Percentiles rank a stretch among this genome's conserved stretches.
Evolutionary conservation across 2,113 vertebrate species (phyloP).

Genomic region (Vimba vimba): DNA sequence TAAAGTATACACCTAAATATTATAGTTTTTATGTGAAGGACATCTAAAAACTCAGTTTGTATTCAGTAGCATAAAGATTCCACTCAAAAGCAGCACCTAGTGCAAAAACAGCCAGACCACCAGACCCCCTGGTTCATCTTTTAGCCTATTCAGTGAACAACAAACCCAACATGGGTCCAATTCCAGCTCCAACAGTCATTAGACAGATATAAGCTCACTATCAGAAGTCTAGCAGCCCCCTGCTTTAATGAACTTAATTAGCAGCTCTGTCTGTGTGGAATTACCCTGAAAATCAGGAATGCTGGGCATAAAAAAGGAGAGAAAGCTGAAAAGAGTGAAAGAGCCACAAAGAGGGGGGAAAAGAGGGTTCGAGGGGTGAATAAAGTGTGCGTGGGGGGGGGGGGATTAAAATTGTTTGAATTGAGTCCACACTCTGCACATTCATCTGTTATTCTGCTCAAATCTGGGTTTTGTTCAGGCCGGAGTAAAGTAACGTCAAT

Average conservation of each 20-base stretch:
- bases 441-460: constrained; percentile 81
- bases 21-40: neutral
- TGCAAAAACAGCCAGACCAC: constrained; percentile 5
- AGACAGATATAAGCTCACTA: constrained; percentile 75
- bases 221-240: constrained; percentile 72
- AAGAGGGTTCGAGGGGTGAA: constrained; percentile 21
- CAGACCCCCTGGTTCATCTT: neutral
- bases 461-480: constrained; percentile 81
- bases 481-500: constrained; percentile 84
- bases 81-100: neutral
- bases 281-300: constrained; percentile 80
- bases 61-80: neutral
- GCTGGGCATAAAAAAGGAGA: constrained; percentile 66
- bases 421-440: constrained; percentile 79
- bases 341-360: constrained; percentile 27
- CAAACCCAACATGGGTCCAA: constrained; percentile 53
- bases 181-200: constrained; percentile 73
- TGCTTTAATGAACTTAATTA: constrained; percentile 79
- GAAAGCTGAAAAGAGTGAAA: constrained; percentile 65
- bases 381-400: constrained; percentile 58
- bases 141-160: constrained; percentile 49
- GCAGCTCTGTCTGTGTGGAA: constrained; percentile 75
- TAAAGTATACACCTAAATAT: neutral
- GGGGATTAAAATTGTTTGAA: constrained; percentile 85
- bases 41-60: neutral